These are phyloP conservation scores for Poecile montanus DNA, from an alignment of 2,797 vertebrate species.

Conservation along the genomic window DNA sequence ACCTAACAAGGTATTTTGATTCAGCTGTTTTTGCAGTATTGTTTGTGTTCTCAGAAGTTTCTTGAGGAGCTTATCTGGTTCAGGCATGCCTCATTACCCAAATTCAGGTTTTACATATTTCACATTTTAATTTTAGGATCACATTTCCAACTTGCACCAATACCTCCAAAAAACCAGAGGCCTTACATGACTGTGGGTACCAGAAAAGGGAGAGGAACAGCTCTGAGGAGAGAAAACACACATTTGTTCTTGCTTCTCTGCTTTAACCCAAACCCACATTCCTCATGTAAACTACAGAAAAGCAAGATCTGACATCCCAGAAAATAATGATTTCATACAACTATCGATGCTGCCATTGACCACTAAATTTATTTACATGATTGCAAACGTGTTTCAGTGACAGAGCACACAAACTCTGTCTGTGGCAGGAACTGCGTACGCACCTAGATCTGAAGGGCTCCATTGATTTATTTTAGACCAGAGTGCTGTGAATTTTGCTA, in stretches of 20 bases:
- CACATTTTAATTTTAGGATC: not conserved
- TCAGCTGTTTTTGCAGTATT: not conserved
- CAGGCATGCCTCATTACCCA: not conserved
- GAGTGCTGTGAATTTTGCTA: rapidly evolving
- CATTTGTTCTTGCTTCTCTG: not conserved
- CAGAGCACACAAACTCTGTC: not conserved
- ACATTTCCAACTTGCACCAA: not conserved
- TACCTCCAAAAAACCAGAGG: not conserved
- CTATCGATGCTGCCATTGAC: not conserved
- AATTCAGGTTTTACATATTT: not conserved
- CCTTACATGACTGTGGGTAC: rapidly evolving
- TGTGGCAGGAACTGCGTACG: rapidly evolving
- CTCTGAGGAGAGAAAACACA: not conserved
- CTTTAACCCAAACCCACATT: not conserved
- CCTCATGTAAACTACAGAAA: rapidly evolving
- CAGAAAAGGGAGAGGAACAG: not conserved
- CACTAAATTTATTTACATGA: not conserved
- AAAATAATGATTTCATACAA: not conserved
- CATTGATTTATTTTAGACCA: too few species aligned
- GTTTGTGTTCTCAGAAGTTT: not conserved
- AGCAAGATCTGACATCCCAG: not conserved
- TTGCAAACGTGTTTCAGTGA: not conserved
- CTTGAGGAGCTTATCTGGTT: not conserved
- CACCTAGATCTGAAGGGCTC: not conserved
- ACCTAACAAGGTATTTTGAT: not conserved